Percentiles rank a stretch among this genome's conserved stretches.
Conservation (phyloP, 1,140 invertebrate species). For the Teleogryllus occipitalis region DNA sequence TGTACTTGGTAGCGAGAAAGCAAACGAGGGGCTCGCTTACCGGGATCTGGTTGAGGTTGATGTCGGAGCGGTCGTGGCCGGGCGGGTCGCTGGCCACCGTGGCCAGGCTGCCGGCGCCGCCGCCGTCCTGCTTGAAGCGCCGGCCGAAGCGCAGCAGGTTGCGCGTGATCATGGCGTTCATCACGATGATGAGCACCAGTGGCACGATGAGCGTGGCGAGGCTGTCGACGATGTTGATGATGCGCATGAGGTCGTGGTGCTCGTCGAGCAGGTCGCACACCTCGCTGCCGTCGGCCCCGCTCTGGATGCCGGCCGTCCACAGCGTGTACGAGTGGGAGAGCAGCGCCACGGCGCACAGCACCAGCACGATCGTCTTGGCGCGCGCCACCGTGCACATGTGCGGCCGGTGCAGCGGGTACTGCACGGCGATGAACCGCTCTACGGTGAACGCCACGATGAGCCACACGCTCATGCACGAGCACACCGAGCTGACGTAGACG, state of each 20-base stretch:
- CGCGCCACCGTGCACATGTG: constrained; percentile 51
- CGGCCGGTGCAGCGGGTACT: constrained; percentile 52
- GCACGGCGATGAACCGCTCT: constrained; percentile 55
- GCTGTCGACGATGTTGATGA: constrained; percentile 47
- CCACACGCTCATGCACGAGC: constrained; percentile 51
- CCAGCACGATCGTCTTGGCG: constrained; percentile 45
- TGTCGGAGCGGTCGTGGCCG: constrained; percentile 29
- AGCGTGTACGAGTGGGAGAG: constrained; percentile 45
- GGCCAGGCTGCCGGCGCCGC: constrained; percentile 23
- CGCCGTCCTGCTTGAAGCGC: constrained; percentile 34
- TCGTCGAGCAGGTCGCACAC: constrained; percentile 39
- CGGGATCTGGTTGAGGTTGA: constrained; percentile 38
- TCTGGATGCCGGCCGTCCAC: constrained; percentile 38
- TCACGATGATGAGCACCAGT: constrained; percentile 45
- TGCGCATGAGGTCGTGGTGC: constrained; percentile 40
- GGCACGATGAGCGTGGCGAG: constrained; percentile 47
- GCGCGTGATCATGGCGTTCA: constrained; percentile 48
- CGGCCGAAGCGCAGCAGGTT: constrained; percentile 40
- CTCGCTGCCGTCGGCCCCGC: constrained; percentile 33
- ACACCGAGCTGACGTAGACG: constrained; percentile 48
- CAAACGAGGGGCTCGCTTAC: constrained; percentile 32
- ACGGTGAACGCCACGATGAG: constrained; percentile 55
- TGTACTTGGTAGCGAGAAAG: no score
- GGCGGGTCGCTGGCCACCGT: constrained; percentile 25
- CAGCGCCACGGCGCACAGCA: constrained; percentile 38